Percentiles rank a stretch among this genome's conserved stretches.
Conservation (phyloP, 1,140 invertebrate species). For the Dysdera silvatica region DNA sequence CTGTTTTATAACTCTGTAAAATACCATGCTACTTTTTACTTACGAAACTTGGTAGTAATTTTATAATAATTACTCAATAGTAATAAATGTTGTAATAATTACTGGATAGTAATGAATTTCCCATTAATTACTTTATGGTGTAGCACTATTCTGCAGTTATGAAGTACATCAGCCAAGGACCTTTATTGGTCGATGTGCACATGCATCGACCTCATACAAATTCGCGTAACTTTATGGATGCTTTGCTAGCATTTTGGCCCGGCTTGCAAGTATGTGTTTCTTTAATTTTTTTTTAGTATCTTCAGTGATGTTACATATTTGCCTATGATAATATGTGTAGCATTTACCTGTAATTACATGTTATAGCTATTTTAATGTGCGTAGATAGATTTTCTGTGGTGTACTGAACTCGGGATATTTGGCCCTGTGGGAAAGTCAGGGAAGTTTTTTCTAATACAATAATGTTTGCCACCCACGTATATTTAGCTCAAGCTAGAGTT, state of each 20-base stretch:
- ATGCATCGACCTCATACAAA: constrained; percentile 95
- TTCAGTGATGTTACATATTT: too few species aligned
- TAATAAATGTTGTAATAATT: background rate
- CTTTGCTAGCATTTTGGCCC: constrained; percentile 94
- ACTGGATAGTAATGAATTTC: background rate
- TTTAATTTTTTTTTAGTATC: background rate
- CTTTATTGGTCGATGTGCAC: constrained; percentile 92
- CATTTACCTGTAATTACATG: background rate
- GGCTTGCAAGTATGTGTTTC: constrained; percentile 71
- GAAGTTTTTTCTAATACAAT: too few species aligned
- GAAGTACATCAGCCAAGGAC: constrained; percentile 89
- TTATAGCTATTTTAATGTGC: background rate
- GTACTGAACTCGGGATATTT: too few species aligned
- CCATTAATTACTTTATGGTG: constrained; percentile 18
- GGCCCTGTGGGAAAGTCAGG: too few species aligned
- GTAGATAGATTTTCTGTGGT: background rate
- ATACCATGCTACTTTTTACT: too few species aligned
- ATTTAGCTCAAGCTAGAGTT: too few species aligned
- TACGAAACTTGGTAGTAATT: background rate
- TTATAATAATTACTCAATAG: background rate
- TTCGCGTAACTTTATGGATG: constrained; percentile 95
- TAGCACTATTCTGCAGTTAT: constrained; percentile 94
- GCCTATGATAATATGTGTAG: too few species aligned
- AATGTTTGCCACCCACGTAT: too few species aligned
- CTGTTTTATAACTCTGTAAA: too few species aligned